These are phyloP conservation scores for Dromas ardeola DNA, from an alignment of 2,113 vertebrate species.

Conservation along the genomic window DNA sequence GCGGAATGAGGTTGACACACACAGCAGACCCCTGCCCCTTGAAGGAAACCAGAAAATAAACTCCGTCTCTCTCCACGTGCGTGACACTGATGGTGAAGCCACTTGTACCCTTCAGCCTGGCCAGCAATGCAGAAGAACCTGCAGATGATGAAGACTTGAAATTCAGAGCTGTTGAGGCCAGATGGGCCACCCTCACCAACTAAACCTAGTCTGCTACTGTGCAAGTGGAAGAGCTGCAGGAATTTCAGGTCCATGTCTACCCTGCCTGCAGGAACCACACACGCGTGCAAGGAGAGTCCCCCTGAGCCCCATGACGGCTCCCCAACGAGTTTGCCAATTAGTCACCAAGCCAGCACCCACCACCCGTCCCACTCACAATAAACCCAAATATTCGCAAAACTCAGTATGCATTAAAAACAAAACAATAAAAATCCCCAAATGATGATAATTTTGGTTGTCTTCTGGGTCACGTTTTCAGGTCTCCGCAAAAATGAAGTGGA, in stretches of 20 bases:
- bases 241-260: background rate
- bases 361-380: background rate
- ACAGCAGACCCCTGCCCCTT: background rate
- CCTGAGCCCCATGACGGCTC: background rate
- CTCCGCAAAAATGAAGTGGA: background rate
- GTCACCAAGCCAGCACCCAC: background rate
- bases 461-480: background rate
- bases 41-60: background rate
- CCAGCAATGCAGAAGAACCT: background rate
- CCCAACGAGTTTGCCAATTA: background rate
- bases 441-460: background rate
- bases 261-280: background rate
- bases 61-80: background rate
- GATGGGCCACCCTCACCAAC: background rate
- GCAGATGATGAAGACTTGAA: background rate
- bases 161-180: background rate
- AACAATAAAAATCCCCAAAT: background rate
- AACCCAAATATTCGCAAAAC: background rate
- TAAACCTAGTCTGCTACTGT: background rate
- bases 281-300: background rate
- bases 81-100: background rate
- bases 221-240: background rate
- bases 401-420: background rate
- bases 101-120: background rate
- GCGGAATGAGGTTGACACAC: background rate